Evolutionary conservation across 1,140 invertebrate species (phyloP).

Genomic region (Aporrectodea caliginosa): DNA sequence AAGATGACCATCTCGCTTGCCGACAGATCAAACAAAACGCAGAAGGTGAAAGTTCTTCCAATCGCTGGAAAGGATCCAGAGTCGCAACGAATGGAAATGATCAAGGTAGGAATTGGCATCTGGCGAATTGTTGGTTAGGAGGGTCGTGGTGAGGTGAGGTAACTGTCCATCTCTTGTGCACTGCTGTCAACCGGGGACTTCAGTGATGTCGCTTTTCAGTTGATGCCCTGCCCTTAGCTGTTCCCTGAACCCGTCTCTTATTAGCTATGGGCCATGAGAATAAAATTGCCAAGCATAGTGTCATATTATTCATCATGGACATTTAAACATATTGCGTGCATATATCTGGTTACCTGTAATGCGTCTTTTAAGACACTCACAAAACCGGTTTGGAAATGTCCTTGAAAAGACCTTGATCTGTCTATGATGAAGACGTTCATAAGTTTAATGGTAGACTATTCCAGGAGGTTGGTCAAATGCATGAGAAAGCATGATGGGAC

Average conservation of each 20-base stretch:
- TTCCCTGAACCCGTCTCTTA: background rate
- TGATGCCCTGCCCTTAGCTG: background rate
- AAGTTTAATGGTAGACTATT: too few species aligned
- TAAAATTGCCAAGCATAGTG: too few species aligned
- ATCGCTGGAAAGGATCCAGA: conserved; percentile 92
- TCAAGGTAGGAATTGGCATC: conserved; percentile 65
- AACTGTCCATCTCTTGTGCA: too few species aligned
- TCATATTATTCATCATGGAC: too few species aligned
- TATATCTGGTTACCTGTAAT: too few species aligned
- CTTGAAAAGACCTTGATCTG: too few species aligned
- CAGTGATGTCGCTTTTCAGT: background rate
- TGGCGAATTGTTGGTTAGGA: background rate
- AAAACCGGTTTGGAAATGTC: too few species aligned
- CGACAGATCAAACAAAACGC: conserved; percentile 91
- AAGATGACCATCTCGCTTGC: conserved; percentile 98
- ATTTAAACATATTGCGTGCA: too few species aligned
- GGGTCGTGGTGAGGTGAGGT: background rate
- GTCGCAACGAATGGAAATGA: conserved; percentile 79
- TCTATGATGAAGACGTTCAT: too few species aligned
- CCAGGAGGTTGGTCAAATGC: too few species aligned
- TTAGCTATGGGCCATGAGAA: background rate
- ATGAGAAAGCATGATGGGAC: too few species aligned
- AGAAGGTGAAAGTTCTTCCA: conserved; percentile 92
- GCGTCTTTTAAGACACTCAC: too few species aligned
- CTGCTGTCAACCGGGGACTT: background rate